These are phyloP conservation scores for Hypotaenidia philippensis DNA, from an alignment of 2,797 vertebrate species.

Conservation along the genomic window DNA sequence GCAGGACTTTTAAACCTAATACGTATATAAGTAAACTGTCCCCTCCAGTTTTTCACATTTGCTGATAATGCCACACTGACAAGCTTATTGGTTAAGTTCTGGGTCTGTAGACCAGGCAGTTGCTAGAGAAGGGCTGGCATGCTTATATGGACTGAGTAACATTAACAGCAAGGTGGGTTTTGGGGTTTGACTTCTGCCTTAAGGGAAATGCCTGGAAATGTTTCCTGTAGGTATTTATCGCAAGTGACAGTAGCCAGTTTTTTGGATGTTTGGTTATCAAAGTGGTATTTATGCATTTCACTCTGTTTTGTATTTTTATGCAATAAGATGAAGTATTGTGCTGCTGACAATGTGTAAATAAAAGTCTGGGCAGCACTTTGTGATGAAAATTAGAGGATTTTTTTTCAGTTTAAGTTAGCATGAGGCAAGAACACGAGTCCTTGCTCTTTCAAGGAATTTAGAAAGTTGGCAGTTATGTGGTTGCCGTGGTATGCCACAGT, in stretches of 20 bases:
- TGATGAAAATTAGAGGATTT: background rate
- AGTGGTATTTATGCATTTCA: background rate
- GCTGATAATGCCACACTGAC: background rate
- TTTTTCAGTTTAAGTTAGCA: slow-evolving; percentile 23
- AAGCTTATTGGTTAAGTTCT: background rate
- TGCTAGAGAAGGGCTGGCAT: background rate
- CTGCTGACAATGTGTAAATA: background rate
- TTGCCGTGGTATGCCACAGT: slow-evolving; percentile 10
- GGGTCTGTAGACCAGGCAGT: background rate
- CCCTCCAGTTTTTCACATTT: slow-evolving; percentile 10
- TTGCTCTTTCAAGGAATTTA: slow-evolving; percentile 48
- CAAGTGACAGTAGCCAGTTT: background rate
- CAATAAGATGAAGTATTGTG: background rate
- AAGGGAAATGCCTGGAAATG: background rate
- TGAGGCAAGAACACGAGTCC: slow-evolving; percentile 14
- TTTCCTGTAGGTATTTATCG: background rate
- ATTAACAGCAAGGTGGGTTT: background rate
- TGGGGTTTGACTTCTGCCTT: background rate
- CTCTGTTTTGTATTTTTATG: background rate
- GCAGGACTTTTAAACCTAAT: slow-evolving; percentile 15
- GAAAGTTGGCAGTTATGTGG: slow-evolving; percentile 11
- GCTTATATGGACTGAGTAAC: background rate
- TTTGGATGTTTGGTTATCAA: background rate
- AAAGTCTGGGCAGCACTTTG: background rate
- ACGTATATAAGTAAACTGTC: slow-evolving; percentile 3